Conservation (phyloP, 2,888 invertebrate genomes). For the Euzophera pinguis region DNA sequence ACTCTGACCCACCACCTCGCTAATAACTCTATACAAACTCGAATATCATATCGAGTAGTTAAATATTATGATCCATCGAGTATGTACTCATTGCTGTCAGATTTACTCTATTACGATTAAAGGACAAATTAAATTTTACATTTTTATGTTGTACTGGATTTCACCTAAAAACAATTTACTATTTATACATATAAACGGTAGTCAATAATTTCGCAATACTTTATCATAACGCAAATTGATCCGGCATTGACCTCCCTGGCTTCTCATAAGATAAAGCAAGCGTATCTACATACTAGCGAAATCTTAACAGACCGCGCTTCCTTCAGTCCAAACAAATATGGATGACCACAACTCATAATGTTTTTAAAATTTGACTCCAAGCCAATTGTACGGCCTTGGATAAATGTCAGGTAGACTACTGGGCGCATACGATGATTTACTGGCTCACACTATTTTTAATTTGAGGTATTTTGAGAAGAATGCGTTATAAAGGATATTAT, state of each 20-base stretch:
- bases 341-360: slow-evolving; percentile 30
- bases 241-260: slow-evolving; percentile 9
- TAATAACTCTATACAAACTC: too few species aligned
- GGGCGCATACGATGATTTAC: slow-evolving; percentile 33
- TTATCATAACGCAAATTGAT: neutral
- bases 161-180: too few species aligned
- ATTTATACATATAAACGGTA: too few species aligned
- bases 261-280: slow-evolving; percentile 6
- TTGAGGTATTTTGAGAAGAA: neutral
- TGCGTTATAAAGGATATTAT: too few species aligned
- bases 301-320: slow-evolving; percentile 17
- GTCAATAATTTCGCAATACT: neutral
- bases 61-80: too few species aligned
- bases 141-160: too few species aligned
- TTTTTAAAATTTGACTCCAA: slow-evolving; percentile 49
- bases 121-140: too few species aligned
- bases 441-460: neutral
- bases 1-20: too few species aligned
- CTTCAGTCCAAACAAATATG: slow-evolving; percentile 27
- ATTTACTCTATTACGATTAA: too few species aligned
- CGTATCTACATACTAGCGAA: slow-evolving; percentile 20
- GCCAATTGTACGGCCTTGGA: slow-evolving; percentile 60
- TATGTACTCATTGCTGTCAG: too few species aligned
- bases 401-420: slow-evolving; percentile 49
- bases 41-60: too few species aligned